Evolutionary conservation across 2,888 invertebrate species (phyloP).

Genomic region (Temnothorax unifasciatus): DNA sequence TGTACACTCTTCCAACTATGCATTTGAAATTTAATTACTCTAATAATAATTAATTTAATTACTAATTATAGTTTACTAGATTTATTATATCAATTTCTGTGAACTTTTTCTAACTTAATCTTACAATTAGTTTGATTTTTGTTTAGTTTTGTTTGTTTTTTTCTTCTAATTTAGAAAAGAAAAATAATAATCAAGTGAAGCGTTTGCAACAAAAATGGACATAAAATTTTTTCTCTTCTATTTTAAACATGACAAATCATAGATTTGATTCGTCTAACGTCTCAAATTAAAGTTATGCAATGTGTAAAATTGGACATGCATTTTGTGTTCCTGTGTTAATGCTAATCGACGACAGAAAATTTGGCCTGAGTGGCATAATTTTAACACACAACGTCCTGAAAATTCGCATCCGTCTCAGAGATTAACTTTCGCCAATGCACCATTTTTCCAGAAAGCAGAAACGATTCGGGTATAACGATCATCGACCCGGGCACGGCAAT

Average conservation of each 20-base stretch:
- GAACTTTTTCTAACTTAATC: neutral
- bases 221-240: neutral
- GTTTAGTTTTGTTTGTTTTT: neutral
- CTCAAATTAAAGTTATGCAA: neutral
- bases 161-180: neutral
- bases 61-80: neutral
- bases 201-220: neutral
- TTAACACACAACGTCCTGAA: neutral
- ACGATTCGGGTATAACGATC: conserved; percentile 16
- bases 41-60: neutral
- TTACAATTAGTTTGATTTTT: neutral
- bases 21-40: neutral
- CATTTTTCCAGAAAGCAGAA: conserved; percentile 37
- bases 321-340: neutral
- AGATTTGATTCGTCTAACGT: neutral
- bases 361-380: neutral
- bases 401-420: neutral
- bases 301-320: neutral
- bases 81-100: neutral
- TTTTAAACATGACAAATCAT: neutral
- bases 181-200: neutral
- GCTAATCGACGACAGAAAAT: neutral
- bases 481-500: conserved; percentile 51
- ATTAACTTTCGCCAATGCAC: conserved; percentile 13
- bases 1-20: neutral